Conservation (phyloP, 2,888 invertebrate species). For the Crepidodera aurea region DNA sequence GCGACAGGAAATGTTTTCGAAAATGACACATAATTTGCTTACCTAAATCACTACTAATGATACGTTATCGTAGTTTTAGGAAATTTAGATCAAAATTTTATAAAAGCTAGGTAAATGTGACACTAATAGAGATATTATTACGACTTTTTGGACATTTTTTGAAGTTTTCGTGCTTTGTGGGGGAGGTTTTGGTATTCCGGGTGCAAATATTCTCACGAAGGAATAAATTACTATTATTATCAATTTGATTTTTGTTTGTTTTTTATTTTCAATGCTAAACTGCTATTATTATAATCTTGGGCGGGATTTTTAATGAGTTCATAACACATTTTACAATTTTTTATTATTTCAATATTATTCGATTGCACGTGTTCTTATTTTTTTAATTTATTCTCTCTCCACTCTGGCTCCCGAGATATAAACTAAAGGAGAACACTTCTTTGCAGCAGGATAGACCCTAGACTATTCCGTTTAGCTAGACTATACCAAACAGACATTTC, state of each 20-base stretch:
- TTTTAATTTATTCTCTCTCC: too few species aligned
- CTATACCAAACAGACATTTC: too few species aligned
- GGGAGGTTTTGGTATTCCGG: conserved; percentile 19
- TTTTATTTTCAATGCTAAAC: too few species aligned
- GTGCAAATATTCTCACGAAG: conserved; percentile 38
- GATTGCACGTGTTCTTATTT: too few species aligned
- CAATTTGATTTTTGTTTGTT: conserved; percentile 3
- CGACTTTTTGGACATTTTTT: conserved; percentile 10
- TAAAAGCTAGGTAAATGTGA: conserved; percentile 35
- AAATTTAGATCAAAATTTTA: conserved; percentile 39
- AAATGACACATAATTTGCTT: conserved; percentile 48
- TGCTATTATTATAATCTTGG: too few species aligned
- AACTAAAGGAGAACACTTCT: too few species aligned
- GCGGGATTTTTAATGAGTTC: too few species aligned
- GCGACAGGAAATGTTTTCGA: conserved; percentile 47
- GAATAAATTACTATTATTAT: conserved; percentile 3
- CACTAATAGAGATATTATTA: conserved; percentile 40
- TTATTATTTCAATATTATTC: too few species aligned
- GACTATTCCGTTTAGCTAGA: too few species aligned
- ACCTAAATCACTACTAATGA: conserved; percentile 40
- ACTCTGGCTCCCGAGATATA: too few species aligned
- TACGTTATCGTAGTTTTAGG: conserved; percentile 30
- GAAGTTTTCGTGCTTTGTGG: background rate
- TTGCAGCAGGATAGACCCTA: too few species aligned
- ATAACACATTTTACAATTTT: too few species aligned